Evolutionary conservation across 2,888 invertebrate genomes (phyloP).

Genomic region (Callimorpha dominula): DNA sequence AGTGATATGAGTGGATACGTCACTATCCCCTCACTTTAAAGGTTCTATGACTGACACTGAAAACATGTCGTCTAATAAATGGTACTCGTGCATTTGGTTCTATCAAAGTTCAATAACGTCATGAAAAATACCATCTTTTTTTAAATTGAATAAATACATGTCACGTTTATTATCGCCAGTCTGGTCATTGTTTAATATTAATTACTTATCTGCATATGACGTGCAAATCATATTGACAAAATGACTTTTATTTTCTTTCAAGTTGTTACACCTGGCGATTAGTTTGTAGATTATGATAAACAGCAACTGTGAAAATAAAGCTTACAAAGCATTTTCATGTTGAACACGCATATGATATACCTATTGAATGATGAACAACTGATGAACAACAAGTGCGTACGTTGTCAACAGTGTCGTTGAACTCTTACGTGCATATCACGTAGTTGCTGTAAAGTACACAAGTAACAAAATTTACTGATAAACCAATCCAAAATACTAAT

Average conservation of each 20-base stretch:
- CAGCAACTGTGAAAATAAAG: background rate
- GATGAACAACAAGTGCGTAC: too few species aligned
- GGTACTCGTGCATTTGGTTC: background rate
- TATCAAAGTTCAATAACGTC: background rate
- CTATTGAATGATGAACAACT: background rate
- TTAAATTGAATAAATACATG: background rate
- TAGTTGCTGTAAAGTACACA: too few species aligned
- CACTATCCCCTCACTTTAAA: too few species aligned
- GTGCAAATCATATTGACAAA: background rate
- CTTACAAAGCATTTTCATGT: background rate
- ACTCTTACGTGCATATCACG: slow-evolving; percentile 13
- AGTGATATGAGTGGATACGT: too few species aligned
- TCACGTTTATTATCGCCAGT: background rate
- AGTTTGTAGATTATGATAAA: background rate
- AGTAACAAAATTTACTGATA: too few species aligned
- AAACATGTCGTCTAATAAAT: background rate
- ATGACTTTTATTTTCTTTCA: background rate
- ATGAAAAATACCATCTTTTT: background rate
- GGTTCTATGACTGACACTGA: too few species aligned
- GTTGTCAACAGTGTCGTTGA: slow-evolving; percentile 34
- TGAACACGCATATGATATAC: background rate
- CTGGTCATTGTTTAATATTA: background rate
- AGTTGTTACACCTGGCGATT: background rate
- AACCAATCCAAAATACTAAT: too few species aligned
- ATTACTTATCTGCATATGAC: background rate